These are phyloP conservation scores for Brachypterus glaber DNA, from an alignment of 2,888 invertebrate genomes.

Conservation along the genomic window DNA sequence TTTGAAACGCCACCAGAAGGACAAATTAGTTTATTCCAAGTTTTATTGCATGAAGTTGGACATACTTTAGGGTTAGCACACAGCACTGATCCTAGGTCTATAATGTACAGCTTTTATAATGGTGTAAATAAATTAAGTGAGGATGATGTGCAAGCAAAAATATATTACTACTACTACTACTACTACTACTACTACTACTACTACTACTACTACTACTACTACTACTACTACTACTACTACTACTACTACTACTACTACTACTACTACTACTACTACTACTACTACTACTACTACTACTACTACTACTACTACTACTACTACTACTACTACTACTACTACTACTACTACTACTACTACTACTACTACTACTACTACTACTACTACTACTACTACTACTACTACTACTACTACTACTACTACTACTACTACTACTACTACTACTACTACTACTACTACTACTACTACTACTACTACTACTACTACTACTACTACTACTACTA, in stretches of 20 bases:
- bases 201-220: conserved; percentile 7
- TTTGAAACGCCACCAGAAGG: too few species aligned
- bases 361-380: conserved; percentile 9
- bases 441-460: conserved; percentile 9
- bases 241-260: conserved; percentile 7
- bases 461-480: conserved; percentile 9
- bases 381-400: conserved; percentile 9
- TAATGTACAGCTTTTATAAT: too few species aligned
- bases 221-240: conserved; percentile 7
- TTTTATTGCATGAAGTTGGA: too few species aligned
- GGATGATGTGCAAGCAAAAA: too few species aligned
- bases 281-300: conserved; percentile 7
- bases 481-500: conserved; percentile 9
- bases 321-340: conserved; percentile 9
- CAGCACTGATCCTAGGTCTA: too few species aligned
- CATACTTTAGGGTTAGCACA: too few species aligned
- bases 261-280: conserved; percentile 7
- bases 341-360: conserved; percentile 9
- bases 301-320: conserved; percentile 7
- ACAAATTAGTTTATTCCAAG: too few species aligned
- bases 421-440: conserved; percentile 9
- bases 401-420: conserved; percentile 9
- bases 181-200: conserved; percentile 7
- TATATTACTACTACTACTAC: conserved; percentile 6
- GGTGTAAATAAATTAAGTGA: too few species aligned